These are phyloP conservation scores for Pelvicachromis taeniatus DNA, from an alignment of 2,113 vertebrate genomes.

Conservation along the genomic window DNA sequence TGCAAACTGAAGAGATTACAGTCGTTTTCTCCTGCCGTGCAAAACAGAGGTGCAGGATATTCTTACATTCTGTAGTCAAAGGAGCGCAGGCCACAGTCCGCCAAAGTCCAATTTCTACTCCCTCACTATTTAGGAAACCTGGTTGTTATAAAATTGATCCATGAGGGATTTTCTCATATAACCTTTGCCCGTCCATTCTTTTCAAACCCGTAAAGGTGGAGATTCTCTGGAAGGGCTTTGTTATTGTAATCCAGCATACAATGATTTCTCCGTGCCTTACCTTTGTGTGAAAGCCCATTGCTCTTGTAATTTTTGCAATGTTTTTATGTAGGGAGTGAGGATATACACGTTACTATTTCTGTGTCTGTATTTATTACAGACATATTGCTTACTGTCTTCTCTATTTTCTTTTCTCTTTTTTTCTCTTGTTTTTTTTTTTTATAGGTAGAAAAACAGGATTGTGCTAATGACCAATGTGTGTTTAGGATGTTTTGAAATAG, in stretches of 20 bases:
- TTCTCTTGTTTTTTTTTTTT: not conserved
- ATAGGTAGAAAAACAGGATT: not conserved
- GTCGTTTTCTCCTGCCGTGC: not conserved
- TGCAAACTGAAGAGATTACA: not conserved
- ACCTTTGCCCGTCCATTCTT: constrained; percentile 9
- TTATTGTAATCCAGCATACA: constrained; percentile 31
- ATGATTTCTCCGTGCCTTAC: not conserved
- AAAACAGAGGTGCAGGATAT: constrained; percentile 15
- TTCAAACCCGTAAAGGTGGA: constrained; percentile 24
- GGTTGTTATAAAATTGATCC: constrained; percentile 56
- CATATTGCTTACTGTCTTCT: not conserved
- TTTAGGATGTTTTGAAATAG: not conserved
- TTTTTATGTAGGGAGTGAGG: not conserved
- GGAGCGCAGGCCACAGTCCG: constrained; percentile 21
- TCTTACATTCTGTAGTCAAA: not conserved
- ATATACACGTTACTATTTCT: not conserved
- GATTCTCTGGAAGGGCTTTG: constrained; percentile 30
- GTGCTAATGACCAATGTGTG: not conserved
- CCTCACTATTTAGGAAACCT: constrained; percentile 21
- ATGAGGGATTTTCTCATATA: constrained; percentile 41
- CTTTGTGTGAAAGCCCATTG: not conserved
- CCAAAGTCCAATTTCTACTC: constrained; percentile 41
- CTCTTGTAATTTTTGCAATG: constrained; percentile 21
- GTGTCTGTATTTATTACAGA: not conserved
- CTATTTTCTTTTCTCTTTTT: not conserved